phyloP scores from a whole-genome alignment of 2,888 invertebrate genomes.

The Biston betularia region DNA sequence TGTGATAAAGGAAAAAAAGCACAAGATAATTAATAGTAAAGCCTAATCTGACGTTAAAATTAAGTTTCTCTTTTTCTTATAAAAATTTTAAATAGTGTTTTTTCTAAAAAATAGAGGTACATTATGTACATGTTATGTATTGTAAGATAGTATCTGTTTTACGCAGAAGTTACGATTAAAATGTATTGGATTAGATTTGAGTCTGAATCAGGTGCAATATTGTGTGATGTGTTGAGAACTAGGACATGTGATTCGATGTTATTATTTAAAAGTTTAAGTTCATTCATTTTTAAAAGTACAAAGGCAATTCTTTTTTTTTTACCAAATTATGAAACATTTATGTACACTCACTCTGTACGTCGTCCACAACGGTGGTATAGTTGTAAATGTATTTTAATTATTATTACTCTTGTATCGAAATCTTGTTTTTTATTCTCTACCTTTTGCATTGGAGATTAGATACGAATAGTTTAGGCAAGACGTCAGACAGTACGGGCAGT shows the following conservation, averaged over 20 bases:
- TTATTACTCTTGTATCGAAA: conserved; percentile 32
- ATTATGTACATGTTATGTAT: conserved; percentile 63
- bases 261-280: conserved; percentile 47
- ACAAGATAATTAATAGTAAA: conserved; percentile 80
- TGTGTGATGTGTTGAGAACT: conserved; percentile 59
- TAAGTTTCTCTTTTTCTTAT: conserved; percentile 71
- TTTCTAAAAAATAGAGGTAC: conserved; percentile 71
- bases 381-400: conserved; percentile 29
- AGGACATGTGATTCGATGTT: conserved; percentile 47
- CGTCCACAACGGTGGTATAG: conserved; percentile 24
- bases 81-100: conserved; percentile 66
- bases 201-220: conserved; percentile 74
- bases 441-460: conserved; percentile 72
- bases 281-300: conserved; percentile 61
- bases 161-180: conserved; percentile 59
- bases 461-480: conserved; percentile 56
- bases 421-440: conserved; percentile 55
- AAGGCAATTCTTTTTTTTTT: conserved; percentile 56
- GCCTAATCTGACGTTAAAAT: conserved; percentile 78
- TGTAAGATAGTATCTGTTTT: conserved; percentile 64
- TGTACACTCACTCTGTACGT: conserved; percentile 20
- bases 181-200: conserved; percentile 64
- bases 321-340: conserved; percentile 39
- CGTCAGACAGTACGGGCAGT: conserved; percentile 36
- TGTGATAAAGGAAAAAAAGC: conserved; percentile 84